phyloP scores from a whole-genome alignment of 2,888 invertebrate genomes.

The Margaritifera margaritifera region DNA sequence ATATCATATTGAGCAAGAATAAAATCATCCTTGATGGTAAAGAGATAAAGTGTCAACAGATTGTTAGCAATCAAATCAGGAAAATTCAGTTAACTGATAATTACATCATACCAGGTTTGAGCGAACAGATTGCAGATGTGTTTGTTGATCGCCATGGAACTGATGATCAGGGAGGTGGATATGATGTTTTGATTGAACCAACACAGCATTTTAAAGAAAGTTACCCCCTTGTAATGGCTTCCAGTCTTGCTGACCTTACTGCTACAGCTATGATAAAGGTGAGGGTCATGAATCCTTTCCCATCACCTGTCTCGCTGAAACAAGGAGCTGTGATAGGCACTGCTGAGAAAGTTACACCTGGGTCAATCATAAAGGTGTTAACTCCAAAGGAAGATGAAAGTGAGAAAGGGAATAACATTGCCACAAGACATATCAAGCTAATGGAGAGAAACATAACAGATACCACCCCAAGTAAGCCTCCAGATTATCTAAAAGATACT shows the following conservation, averaged over 20 bases:
- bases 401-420: slow-evolving; percentile 4
- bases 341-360: slow-evolving; percentile 10
- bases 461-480: no score
- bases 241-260: slow-evolving; percentile 22
- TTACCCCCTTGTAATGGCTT: slow-evolving; percentile 25
- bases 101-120: slow-evolving; percentile 12
- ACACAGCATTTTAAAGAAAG: slow-evolving; percentile 12
- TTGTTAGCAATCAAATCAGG: slow-evolving; percentile 5
- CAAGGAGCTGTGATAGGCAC: slow-evolving; percentile 22
- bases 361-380: not conserved
- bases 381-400: slow-evolving; percentile 1
- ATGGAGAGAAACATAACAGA: no score
- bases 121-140: slow-evolving; percentile 22
- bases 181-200: slow-evolving; percentile 24
- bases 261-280: slow-evolving; percentile 16
- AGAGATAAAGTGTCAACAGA: slow-evolving; percentile 17
- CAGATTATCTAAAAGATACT: no score
- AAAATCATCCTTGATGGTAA: slow-evolving; percentile 10
- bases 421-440: not conserved
- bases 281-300: slow-evolving; percentile 29
- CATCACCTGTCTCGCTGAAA: slow-evolving; percentile 8
- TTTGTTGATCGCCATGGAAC: slow-evolving; percentile 15
- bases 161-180: slow-evolving; percentile 4
- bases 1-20: slow-evolving; percentile 8
- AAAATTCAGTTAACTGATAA: slow-evolving; percentile 21